phyloP scores from a whole-genome alignment of 2,888 invertebrate genomes.

The Metacarcinus magister region DNA sequence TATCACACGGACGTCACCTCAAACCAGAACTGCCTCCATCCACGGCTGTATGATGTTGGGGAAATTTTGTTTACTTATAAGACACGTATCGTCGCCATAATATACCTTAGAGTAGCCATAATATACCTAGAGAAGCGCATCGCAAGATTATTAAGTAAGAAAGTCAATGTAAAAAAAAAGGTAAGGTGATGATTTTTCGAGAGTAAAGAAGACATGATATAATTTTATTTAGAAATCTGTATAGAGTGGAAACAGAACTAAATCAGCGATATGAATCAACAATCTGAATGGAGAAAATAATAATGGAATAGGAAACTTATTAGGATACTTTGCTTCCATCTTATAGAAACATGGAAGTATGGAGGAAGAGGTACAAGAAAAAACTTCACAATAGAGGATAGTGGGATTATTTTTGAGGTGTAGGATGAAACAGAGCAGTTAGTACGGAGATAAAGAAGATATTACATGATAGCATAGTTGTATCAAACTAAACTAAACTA shows the following conservation, averaged over 20 bases:
- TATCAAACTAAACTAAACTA: too few species aligned
- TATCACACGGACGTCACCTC: background rate
- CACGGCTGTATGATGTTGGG: background rate
- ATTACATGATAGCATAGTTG: too few species aligned
- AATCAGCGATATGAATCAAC: background rate
- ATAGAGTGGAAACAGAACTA: background rate
- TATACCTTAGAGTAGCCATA: too few species aligned
- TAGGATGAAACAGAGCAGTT: too few species aligned
- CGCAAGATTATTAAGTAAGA: too few species aligned
- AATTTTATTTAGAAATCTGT: background rate
- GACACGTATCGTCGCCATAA: too few species aligned
- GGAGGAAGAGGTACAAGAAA: too few species aligned
- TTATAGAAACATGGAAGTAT: background rate
- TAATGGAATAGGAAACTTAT: background rate
- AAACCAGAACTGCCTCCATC: background rate
- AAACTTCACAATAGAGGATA: too few species aligned
- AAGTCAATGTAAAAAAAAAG: background rate
- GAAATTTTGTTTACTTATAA: background rate
- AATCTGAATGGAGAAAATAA: background rate
- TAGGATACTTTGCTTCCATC: background rate
- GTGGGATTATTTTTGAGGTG: too few species aligned
- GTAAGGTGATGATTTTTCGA: background rate
- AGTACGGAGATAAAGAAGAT: too few species aligned
- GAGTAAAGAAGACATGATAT: background rate
- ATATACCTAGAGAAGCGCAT: too few species aligned